These are phyloP conservation scores for Champsocephalus esox DNA, from an alignment of 2,797 vertebrate genomes.

Conservation along the genomic window DNA sequence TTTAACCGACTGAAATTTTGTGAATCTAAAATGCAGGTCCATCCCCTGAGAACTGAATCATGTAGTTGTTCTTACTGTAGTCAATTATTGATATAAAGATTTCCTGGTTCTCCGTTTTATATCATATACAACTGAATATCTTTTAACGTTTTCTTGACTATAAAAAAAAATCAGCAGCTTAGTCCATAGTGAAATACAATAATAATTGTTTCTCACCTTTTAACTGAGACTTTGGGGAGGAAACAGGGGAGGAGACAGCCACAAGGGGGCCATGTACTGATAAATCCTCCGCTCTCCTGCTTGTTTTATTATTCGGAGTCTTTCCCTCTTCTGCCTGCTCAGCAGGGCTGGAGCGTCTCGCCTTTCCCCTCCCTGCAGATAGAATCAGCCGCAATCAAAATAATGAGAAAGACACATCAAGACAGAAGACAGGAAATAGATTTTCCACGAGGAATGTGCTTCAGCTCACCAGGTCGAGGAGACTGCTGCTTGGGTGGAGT, in stretches of 20 bases:
- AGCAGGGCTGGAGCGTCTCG: slow-evolving; percentile 42
- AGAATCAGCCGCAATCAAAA: slow-evolving; percentile 2
- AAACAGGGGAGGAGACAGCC: not conserved
- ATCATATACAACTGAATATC: no score
- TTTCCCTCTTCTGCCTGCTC: slow-evolving; percentile 28
- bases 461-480: slow-evolving; percentile 64
- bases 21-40: not conserved
- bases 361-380: slow-evolving; percentile 58
- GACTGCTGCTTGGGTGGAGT: slow-evolving; percentile 62
- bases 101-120: no score
- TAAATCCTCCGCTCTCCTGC: slow-evolving; percentile 16
- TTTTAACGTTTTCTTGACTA: no score
- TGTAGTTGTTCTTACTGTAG: not conserved
- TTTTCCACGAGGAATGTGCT: not conserved
- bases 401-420: not conserved
- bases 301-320: slow-evolving; percentile 1
- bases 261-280: slow-evolving; percentile 1
- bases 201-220: slow-evolving; percentile 55
- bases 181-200: no score
- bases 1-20: not conserved
- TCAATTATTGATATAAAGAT: not conserved
- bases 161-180: no score
- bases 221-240: slow-evolving; percentile 59
- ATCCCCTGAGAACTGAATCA: not conserved
- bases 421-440: not conserved